A percentile compares a stretch with the other conserved stretches of the same genome.
Conservation (phyloP, 2,888 invertebrate species). For the Chouioia cunea region DNA sequence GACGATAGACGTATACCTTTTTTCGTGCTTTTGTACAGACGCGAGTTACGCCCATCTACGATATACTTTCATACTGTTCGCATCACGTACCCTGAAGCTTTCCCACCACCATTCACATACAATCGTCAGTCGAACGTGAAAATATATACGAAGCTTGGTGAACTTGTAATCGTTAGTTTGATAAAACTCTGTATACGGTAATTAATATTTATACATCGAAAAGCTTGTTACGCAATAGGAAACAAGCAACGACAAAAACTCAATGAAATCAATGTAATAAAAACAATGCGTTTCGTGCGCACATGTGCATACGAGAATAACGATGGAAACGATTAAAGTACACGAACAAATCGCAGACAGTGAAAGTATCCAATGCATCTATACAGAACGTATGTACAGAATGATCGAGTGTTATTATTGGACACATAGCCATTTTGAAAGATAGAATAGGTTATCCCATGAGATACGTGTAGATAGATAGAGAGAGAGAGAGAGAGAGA, state of each 20-base stretch:
- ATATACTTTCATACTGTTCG: slow-evolving; percentile 17
- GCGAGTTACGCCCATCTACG: slow-evolving; percentile 8
- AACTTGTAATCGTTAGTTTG: slow-evolving; percentile 22
- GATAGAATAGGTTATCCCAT: slow-evolving; percentile 48
- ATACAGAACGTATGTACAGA: slow-evolving; percentile 45
- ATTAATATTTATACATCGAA: slow-evolving; percentile 47
- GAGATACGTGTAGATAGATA: slow-evolving; percentile 40
- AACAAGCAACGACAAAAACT: slow-evolving; percentile 25
- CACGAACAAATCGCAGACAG: too few species aligned
- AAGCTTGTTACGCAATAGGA: slow-evolving; percentile 37
- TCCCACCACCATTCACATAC: slow-evolving; percentile 38
- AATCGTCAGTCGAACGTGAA: slow-evolving; percentile 28
- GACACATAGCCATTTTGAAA: slow-evolving; percentile 47
- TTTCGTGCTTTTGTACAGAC: slow-evolving; percentile 21
- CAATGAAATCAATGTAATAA: slow-evolving; percentile 42
- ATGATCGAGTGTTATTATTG: slow-evolving; percentile 46
- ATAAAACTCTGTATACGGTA: slow-evolving; percentile 25
- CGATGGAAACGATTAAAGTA: slow-evolving; percentile 47
- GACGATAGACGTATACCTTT: not conserved
- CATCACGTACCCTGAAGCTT: slow-evolving; percentile 37
- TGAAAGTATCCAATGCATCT: slow-evolving; percentile 48
- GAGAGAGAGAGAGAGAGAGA: too few species aligned
- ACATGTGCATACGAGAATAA: slow-evolving; percentile 53
- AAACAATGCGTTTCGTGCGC: slow-evolving; percentile 50
- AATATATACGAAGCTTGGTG: slow-evolving; percentile 27